Base-by-base conservation (phyloP, 2,797 vertebrate genomes). In the Luscinia luscinia region DNA sequence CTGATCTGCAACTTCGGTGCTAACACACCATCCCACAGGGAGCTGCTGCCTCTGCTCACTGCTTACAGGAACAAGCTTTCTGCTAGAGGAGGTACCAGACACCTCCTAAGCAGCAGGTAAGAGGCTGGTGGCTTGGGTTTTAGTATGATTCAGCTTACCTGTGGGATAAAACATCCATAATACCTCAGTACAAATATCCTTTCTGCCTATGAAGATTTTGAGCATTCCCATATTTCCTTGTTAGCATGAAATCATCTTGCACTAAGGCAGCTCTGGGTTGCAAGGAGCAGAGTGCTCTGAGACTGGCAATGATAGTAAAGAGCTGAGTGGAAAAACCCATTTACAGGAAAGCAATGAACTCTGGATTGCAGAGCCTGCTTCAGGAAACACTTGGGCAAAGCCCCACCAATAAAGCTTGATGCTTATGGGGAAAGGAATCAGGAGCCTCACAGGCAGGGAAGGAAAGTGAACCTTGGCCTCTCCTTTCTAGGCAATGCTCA, bases 21-120 rank as follows among this genome's bases (percentile, higher is more conserved):
- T 95, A 95, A 79, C 85, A 88, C 88, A 95, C 80, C 93, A 84
- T 95, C 93, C 94, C 70, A 84, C 80, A 38, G 63, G 61, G 74
- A 93, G 90, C 93, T 91, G 85, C 89, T 85, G 2, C 59, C 78
- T 77, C 82, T 89, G 55, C 52, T 95, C 70, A 7, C 24, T 64
- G 9, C 51, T 77, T 58, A 82, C 41, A 89, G 48, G 18, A 79
- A 62, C 40, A 74, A 64, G 62, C 69, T 87, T 87, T 72, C 85
- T 84, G 62, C 73, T 79, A 84, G 58, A 84, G 75, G 55, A 76
- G 70, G 45, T 63, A 86, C 68, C 61, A 48, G 67, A 86, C 45
- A 52, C 85, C 83, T 75, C 72, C 58, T 51, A 36, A 93, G 67
- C 24, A 90, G 76, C 85, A 93, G 94, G 83, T 79, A 73, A 86